Conservation (phyloP, 2,113 vertebrate species). For the Oriolus oriolus region DNA sequence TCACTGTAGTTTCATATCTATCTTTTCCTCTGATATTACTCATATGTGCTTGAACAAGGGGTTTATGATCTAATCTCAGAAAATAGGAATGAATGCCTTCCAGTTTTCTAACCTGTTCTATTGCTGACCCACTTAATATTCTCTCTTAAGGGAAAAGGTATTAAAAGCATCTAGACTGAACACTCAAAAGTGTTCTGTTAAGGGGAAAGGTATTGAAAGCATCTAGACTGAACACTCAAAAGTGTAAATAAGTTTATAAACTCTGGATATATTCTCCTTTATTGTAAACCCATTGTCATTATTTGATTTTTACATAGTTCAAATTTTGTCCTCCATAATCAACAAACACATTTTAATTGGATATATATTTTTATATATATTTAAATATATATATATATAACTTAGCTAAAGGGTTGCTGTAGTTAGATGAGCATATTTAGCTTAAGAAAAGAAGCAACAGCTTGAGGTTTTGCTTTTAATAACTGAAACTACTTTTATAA, state of each 20-base stretch:
- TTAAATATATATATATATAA: background rate
- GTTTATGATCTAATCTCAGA: background rate
- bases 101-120: background rate
- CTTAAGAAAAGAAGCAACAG: background rate
- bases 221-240: background rate
- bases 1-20: background rate
- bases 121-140: background rate
- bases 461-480: background rate
- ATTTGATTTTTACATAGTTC: background rate
- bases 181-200: background rate
- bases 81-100: background rate
- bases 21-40: background rate
- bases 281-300: background rate
- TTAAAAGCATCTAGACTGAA: background rate
- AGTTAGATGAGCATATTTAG: background rate
- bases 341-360: background rate
- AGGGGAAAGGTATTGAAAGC: background rate
- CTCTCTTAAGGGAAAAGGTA: background rate
- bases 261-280: background rate
- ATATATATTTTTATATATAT: background rate
- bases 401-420: background rate
- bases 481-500: background rate
- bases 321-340: background rate
- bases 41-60: background rate
- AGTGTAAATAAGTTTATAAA: background rate